Percentiles rank a stretch among this genome's conserved stretches.
Conservation (phyloP, 2,797 vertebrate genomes). For the Etheostoma perlongum region DNA sequence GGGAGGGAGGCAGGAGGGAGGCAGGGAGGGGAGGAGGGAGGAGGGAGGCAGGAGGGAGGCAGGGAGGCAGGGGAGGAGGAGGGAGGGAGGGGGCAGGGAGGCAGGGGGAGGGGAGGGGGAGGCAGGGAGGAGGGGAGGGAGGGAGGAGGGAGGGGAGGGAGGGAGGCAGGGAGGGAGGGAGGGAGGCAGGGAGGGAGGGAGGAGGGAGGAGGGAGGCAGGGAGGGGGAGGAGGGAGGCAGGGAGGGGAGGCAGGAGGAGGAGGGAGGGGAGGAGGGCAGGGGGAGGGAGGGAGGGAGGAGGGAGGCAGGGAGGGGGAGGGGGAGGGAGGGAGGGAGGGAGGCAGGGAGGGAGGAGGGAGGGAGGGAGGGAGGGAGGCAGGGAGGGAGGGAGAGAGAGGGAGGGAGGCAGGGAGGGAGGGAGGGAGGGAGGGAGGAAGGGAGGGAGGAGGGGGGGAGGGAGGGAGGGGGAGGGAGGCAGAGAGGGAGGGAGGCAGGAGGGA, state of each 20-base stretch:
- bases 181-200: not conserved
- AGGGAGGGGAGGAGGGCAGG: too few species aligned
- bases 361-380: not conserved
- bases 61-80: not conserved
- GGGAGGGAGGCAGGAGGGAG: not conserved
- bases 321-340: too few species aligned
- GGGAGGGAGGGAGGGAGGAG: conserved; percentile 8
- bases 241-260: too few species aligned
- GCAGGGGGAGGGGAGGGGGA: too few species aligned
- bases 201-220: conserved; percentile 8
- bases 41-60: conserved; percentile 61
- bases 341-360: conserved; percentile 14
- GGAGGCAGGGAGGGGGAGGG: not conserved
- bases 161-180: conserved; percentile 50
- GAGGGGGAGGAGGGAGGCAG: not conserved
- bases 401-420: conserved; percentile 62
- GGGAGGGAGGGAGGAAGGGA: not conserved
- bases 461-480: not conserved
- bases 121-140: too few species aligned
- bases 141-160: too few species aligned
- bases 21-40: too few species aligned
- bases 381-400: conserved; percentile 34
- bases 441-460: not conserved
- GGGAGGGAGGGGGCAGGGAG: not conserved
- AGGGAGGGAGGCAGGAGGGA: not conserved